Percentiles rank a stretch among this genome's conserved stretches.
phyloP scores from a whole-genome alignment of 2,888 invertebrate genomes.

The Carabus problematicus region DNA sequence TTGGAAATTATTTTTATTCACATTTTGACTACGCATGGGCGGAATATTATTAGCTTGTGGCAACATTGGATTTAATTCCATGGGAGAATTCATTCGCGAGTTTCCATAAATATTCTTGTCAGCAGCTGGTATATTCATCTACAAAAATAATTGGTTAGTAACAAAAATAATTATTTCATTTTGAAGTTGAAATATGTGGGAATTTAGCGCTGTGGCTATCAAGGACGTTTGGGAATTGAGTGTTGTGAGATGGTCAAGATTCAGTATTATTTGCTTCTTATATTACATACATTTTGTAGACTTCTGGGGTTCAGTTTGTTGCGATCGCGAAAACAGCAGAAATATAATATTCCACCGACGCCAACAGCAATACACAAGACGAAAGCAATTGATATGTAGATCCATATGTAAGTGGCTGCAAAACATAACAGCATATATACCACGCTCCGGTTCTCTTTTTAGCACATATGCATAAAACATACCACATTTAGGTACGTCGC shows the following conservation, averaged over 20 bases:
- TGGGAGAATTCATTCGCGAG: conserved; percentile 76
- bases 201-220: too few relatives aligned
- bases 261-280: neutral
- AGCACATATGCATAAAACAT: conserved; percentile 51
- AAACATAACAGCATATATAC: conserved; percentile 42
- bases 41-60: conserved; percentile 62
- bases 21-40: conserved; percentile 55
- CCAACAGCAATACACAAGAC: conserved; percentile 63
- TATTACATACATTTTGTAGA: conserved; percentile 66
- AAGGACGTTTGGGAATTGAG: conserved; percentile 2
- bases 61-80: conserved; percentile 84
- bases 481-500: conserved; percentile 89
- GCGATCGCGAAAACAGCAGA: conserved; percentile 68
- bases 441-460: conserved; percentile 12
- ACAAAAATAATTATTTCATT: too few relatives aligned
- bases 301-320: conserved; percentile 66
- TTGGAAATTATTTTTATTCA: conserved; percentile 54
- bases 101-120: conserved; percentile 85
- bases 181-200: too few relatives aligned
- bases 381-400: conserved; percentile 76
- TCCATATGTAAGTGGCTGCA: conserved; percentile 80
- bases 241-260: neutral
- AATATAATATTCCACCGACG: conserved; percentile 64
- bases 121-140: conserved; percentile 73
- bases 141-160: conserved; percentile 25